Base-by-base conservation (phyloP, 2,888 invertebrate genomes). In the Chironomus riparius region DNA sequence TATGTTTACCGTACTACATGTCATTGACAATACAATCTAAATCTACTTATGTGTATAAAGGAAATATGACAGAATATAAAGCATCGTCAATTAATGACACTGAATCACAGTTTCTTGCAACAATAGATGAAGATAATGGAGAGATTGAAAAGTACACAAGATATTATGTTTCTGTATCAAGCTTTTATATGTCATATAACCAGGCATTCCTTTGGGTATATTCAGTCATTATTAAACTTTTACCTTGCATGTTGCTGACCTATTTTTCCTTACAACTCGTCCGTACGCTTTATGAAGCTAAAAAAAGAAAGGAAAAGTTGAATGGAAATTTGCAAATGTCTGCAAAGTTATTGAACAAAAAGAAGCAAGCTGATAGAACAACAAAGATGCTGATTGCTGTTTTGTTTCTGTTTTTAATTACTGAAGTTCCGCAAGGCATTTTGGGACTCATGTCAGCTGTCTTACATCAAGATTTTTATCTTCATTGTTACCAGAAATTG, bases 331-430 rank as follows among this genome's bases (percentile, higher is more conserved):
- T 18, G n/a, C 56, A 56, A 56, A 86, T 87, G 79, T 85, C 80
- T 28, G 82, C 81, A 80, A 84, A 83, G 61, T 77, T 81, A 15
- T 79, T 81, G 48, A 79, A 80, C 24, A 84, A 84, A 78, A 88
- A 89, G 79, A 86, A 87, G 78, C 88, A 89, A 78, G 90, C 92
- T 0, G 93, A 95, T 84, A 88, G 96, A 48, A 96, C 96, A 0
- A 96, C 95, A 0, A 88, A 91, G 77, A 95, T 96, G 95, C 85
- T 96, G 79, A 86, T 96, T 38, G 95, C 95, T 0, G 93, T 97
- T 0, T 86, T 97, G 0, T 83, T 94, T 4, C 86, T 97, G 3
- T 97, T 97, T 81, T 86, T 97, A 1, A 86, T 95, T 24, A 96
- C 96, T 0, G 97, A 97, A 82, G 88, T 97, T 77, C 96, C 97